phyloP scores from a whole-genome alignment of 2,113 vertebrate species.

The Hemichromis elongatus region DNA sequence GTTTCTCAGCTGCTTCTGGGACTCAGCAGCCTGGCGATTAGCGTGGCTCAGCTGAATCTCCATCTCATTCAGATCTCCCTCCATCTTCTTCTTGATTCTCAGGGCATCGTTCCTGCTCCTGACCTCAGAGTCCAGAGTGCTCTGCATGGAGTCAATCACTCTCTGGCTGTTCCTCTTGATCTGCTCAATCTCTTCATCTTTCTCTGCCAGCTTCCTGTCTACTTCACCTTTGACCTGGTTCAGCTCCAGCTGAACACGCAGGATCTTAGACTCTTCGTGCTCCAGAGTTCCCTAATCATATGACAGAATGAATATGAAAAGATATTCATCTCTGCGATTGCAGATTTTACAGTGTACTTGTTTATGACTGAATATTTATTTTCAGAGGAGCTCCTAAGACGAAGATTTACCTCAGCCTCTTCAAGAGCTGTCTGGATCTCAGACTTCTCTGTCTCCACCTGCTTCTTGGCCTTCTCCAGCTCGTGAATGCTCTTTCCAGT shows the following conservation, averaged over 20 bases:
- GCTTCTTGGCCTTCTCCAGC: conserved; percentile 58
- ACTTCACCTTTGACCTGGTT: conserved; percentile 74
- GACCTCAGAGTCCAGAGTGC: conserved; percentile 70
- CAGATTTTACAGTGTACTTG: neutral
- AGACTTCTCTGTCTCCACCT: conserved; percentile 55
- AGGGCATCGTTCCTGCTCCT: conserved; percentile 75
- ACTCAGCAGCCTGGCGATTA: conserved; percentile 73
- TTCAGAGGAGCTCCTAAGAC: neutral
- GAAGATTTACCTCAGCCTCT: conserved; percentile 46
- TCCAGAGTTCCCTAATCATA: conserved; percentile 67
- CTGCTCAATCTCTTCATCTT: conserved; percentile 76
- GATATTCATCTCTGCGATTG: neutral
- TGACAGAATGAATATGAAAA: neutral
- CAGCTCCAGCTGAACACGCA: conserved; percentile 70
- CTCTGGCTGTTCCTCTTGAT: conserved; percentile 75
- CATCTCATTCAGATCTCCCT: conserved; percentile 77
- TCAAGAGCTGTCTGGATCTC: conserved; percentile 62
- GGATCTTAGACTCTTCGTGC: conserved; percentile 75
- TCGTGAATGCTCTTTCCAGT: conserved; percentile 62
- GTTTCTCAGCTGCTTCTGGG: conserved; percentile 79
- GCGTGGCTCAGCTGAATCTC: conserved; percentile 77
- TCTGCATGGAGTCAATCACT: conserved; percentile 70
- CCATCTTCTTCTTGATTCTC: conserved; percentile 79
- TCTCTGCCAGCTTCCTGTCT: conserved; percentile 73
- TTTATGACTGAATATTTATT: neutral